Base-by-base conservation (phyloP, 2,113 vertebrate genomes). In the Shinisaurus crocodilurus region DNA sequence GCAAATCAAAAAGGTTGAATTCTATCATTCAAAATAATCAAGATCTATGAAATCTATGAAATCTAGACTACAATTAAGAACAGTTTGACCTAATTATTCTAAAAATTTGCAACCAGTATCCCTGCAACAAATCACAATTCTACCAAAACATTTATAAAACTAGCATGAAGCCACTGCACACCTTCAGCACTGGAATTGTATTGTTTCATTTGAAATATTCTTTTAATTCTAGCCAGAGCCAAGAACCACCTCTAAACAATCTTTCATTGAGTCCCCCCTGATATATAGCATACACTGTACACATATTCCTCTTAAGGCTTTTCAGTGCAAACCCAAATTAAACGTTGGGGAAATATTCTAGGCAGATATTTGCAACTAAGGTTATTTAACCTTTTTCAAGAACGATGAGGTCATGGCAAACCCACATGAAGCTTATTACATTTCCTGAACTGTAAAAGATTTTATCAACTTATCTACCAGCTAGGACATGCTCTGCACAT, bases 401-500 rank as follows among this genome's bases (percentile, higher is more conserved):
- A 85, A 93, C 91, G 18, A 91, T 1, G 67, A 74, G 10, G 81
- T 27, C 2, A 91, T 92, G 84, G 25, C 34, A 91, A 91, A 86
- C 8, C 87, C 69, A 20, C 81, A 20, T 18, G 88, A 88, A 50
- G 80, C 48, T 0, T 0, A 88, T 0, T 27, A 1, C 20, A 85
- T 86, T 84, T 93, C 91, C 91, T 75, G 75, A 91, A 60, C 83
- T 92, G 72, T 67, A 34, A 89, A 85, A 1, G 70, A 85, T 70
- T 25, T 37, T 92, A 94, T 92, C 92, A 92, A 54, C 34, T 82
- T 48, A 76, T 83, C 87, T 32, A 89, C 54, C 40, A 92, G 82
- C 81, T 88, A 92, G 84, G 48, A 81, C 88, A 90, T 0, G 0
- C 7, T 93, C 74, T 92, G 65, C 84, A 91, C 89, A 86, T 63